phyloP scores from a whole-genome alignment of 2,113 vertebrate genomes.

The Leptocoma aspasia region DNA sequence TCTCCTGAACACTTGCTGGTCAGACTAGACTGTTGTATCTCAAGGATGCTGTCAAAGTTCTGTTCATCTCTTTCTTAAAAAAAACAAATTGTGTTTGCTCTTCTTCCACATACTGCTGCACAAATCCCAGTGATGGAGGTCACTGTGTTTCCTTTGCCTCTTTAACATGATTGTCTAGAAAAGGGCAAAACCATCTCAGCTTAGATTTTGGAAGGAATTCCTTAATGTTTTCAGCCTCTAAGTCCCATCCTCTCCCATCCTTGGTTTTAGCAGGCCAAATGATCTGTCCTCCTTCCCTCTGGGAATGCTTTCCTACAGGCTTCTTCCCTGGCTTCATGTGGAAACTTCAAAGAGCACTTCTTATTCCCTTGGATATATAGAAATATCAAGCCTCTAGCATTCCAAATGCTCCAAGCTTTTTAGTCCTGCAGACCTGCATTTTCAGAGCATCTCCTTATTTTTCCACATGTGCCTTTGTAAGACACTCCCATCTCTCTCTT shows the following conservation, averaged over 20 bases:
- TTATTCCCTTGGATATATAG: not conserved
- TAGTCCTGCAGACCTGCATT: not conserved
- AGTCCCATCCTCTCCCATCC: not conserved
- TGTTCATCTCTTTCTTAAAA: not conserved
- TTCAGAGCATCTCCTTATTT: not conserved
- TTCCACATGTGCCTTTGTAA: not conserved
- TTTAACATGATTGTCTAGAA: not conserved
- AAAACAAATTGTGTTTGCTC: not conserved
- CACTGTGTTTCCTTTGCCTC: not conserved
- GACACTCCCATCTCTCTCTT: not conserved
- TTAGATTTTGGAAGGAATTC: not conserved
- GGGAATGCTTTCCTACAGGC: not conserved
- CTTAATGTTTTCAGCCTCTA: not conserved
- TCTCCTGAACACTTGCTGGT: not conserved
- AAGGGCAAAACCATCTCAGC: not conserved
- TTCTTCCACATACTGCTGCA: not conserved
- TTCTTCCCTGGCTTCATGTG: not conserved
- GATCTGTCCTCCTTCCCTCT: not conserved
- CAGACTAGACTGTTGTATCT: not conserved
- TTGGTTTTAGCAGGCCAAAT: not conserved
- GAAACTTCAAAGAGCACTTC: not conserved
- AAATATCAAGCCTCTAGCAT: not conserved
- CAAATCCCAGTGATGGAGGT: not conserved
- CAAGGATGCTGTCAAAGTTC: not conserved
- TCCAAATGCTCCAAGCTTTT: not conserved